These are phyloP conservation scores for Psilanteris sp. DNA, from an alignment of 1,140 invertebrate species.

Conservation along the genomic window DNA sequence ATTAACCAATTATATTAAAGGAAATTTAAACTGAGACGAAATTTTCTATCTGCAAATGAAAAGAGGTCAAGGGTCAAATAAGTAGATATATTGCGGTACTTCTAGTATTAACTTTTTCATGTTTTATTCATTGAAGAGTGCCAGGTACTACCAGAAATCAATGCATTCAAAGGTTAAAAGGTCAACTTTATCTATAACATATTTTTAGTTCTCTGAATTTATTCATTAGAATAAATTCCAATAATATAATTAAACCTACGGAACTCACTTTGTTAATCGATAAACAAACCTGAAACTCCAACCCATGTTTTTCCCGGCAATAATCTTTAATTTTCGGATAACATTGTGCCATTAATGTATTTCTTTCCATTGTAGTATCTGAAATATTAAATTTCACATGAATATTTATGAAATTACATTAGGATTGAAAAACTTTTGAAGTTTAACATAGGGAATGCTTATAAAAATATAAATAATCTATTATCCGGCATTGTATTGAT, in stretches of 20 bases:
- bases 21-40: not conserved
- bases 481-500: no score
- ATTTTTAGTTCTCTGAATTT: constrained; percentile 19
- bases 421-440: not conserved
- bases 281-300: constrained; percentile 97
- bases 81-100: constrained; percentile 14
- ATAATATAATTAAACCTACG: no score
- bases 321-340: constrained; percentile 98
- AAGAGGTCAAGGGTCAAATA: constrained; percentile 43
- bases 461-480: no score
- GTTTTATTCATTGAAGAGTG: constrained; percentile 49
- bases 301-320: constrained; percentile 96
- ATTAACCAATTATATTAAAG: constrained; percentile 26
- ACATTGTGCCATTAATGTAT: constrained; percentile 98
- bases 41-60: no score
- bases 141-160: constrained; percentile 59
- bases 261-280: no score
- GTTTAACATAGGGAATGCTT: no score
- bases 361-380: constrained; percentile 98
- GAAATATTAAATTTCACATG: constrained; percentile 35
- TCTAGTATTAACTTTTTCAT: constrained; percentile 44
- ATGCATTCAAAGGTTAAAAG: constrained; percentile 52
- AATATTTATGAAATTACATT: constrained; percentile 10
- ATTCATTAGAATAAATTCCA: no score
- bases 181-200: constrained; percentile 29